Evolutionary conservation across 2,113 vertebrate species (phyloP), one percentile per base, ranked within the genome.

Genomic region (Channa maculata): DNA sequence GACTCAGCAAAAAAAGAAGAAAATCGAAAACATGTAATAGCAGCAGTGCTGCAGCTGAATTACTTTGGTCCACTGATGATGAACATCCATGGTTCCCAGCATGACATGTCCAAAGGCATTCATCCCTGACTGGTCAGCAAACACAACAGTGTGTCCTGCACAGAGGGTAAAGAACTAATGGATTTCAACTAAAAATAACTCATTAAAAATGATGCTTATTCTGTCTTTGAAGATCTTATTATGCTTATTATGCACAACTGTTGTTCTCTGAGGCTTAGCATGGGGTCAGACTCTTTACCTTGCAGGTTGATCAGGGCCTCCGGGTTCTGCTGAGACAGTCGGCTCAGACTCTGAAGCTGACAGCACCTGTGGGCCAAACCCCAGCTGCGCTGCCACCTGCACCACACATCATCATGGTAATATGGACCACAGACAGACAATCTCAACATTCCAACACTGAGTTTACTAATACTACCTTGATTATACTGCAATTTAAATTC

Each of bases 321-420:
- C 4, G 95, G 95, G 86, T 91, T 95, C 86, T 99, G 97, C 49
- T 95, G 95, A 5, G 93, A 94, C 65, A 99, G 94, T 37, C 98
- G 95, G 67, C 93, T 93, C 39, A 99, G 91, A 84, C 98, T 99
- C 79, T 98, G 98, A 4, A 99, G 94, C 46, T 98, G 97, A 83
- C 94, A 93, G 70, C 95, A 97, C 69, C 95, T 94, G 86, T 99
- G 97, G 76, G 97, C 92, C 24, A 98, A 72, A 34, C 97, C 97
- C 98, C 98, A 99, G 88, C 95, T 96, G 72, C 97, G 96, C 93
- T 98, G 97, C 98, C 98, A 99, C 88, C 98, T 99, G 80, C 49
- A 89, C 65, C 64, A 74, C 39, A 77, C 43, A 50, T 43, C 9
- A 34, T 38, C 48, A 44, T 10, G 15, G 10, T 11, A 41, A 60